Evolutionary conservation across 2,888 invertebrate species (phyloP).

Genomic region (Polyommatus icarus): DNA sequence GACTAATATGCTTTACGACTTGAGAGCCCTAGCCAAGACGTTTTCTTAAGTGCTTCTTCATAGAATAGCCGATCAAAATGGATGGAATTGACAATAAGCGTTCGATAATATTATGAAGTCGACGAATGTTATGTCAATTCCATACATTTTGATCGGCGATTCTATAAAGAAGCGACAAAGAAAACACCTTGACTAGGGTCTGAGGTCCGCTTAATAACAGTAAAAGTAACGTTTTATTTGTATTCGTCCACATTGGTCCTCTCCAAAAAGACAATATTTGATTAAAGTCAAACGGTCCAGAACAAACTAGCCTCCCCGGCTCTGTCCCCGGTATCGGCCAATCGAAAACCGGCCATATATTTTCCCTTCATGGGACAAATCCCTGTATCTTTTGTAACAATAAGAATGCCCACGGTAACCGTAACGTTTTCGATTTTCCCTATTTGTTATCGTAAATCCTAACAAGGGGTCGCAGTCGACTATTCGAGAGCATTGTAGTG

Average conservation of each 20-base stretch:
- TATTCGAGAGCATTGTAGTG: slow-evolving; percentile 9
- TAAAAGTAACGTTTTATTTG: background rate
- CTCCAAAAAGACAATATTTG: slow-evolving; percentile 2
- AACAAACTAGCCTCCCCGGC: slow-evolving; percentile 35
- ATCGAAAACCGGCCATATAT: slow-evolving; percentile 45
- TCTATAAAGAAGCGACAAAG: too few relatives aligned
- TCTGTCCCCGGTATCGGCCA: slow-evolving; percentile 47
- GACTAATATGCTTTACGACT: too few relatives aligned
- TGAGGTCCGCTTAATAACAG: background rate
- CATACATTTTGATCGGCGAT: background rate
- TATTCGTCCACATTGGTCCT: background rate
- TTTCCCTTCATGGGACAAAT: slow-evolving; percentile 40
- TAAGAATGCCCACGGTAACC: slow-evolving; percentile 35
- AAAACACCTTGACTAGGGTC: too few relatives aligned
- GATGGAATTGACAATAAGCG: too few relatives aligned
- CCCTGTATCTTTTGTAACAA: slow-evolving; percentile 39
- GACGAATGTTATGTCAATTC: background rate
- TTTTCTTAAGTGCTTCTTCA: too few relatives aligned
- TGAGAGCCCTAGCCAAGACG: too few relatives aligned
- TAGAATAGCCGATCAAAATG: too few relatives aligned
- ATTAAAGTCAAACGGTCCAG: slow-evolving; percentile 28
- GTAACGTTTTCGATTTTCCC: slow-evolving; percentile 36
- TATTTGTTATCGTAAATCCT: slow-evolving; percentile 33
- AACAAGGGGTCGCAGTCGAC: slow-evolving; percentile 17
- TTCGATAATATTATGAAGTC: too few relatives aligned